Evolutionary conservation across 1,140 invertebrate species (phyloP), one percentile per base, ranked within the genome.

Genomic region (Tigriopus japonicus): DNA sequence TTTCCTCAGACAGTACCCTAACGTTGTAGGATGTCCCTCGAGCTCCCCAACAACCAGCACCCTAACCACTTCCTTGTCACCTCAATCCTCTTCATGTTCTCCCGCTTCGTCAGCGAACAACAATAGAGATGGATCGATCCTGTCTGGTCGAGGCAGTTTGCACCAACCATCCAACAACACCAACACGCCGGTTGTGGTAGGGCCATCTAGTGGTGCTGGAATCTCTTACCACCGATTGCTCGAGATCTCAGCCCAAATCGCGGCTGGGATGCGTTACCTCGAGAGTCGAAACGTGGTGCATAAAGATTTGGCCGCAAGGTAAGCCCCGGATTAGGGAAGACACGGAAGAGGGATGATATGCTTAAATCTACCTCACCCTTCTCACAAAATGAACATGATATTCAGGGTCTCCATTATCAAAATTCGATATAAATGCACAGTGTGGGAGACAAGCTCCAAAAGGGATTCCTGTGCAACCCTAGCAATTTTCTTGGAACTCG

Each of bases 221-320:
- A 17, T 21, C 21, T 14, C 12, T 41, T 58, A 58, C 41, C 15
- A 14, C 12, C 5, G 13, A 14, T 13, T 58, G 17, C 28, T 73
- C 56, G 67, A 70, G 40, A 65, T 71, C 2, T 70, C 72, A 49
- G 56, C 61, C 1, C 66, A 66, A 51, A 43, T 68, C 13, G 64
- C 63, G 1, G 52, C 52, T 6, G 63, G 63, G 13, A 74, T 74
- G 65, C 58, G 63, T n/a, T 63, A 65, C 52, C 52, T 65, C 14
- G 63, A 62, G 21, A 55, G 42, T 14, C 62, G 62, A 19, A 62
- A 52, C 43, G 52, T 65, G 70, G 92, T 98, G 7, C 94, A 98
- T 74, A 79, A 92, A 62, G 94, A 98, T 75, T 74, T 98, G 19
- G 93, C 93, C 0, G 90, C 88, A 62, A 59, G 52, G 40, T 55